Base-by-base conservation (phyloP, 2,113 vertebrate species). In the Acrocephalus kingi region DNA sequence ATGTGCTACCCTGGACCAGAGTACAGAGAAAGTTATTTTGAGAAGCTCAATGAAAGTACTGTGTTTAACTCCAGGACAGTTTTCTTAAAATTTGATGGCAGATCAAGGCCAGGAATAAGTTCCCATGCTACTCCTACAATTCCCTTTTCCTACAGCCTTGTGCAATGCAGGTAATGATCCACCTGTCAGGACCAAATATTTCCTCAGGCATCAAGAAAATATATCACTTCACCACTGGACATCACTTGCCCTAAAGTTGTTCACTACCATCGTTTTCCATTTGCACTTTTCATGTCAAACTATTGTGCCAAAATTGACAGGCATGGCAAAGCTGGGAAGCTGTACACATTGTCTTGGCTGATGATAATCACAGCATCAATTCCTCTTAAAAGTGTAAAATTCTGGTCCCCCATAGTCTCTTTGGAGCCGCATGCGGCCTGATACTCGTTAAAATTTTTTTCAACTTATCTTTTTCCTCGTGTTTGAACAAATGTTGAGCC, bases 401-500 rank as follows among this genome's bases (percentile, higher is more conserved):
- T 82, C 64, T 78, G 52, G 41, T 91, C 25, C 52, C 80, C 84
- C 28, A 30, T 35, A 35, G 77, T 84, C 51, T 73, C 89, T 82
- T 87, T 89, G 46, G 69, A 94, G 48, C 75, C 4, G 7, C 62
- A 39, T 30, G 67, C 3, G 17, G 56, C 49, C 71, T 72, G 41
- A 48, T 49, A 80, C 59, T 95, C 23, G 1, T 96, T 97, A 94
- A 96, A 87, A 62, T 11, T 37, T 37, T 22, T 86, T 92, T 55
- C 8, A 2, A 87, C 92, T 94, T 72, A 30, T 20, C 63, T 94
- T 91, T 92, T 89, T 16, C 43, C 18, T 81, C 0, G 0, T n/a
- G 30, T 93, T 91, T 48, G 89, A 96, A 90, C 73, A 67, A 90
- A 89, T n/a, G 64, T 78, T 72, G 72, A 94, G 76, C 91, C 93